Conservation (phyloP, 2,888 invertebrate species). For the Eristalis intricaria region DNA sequence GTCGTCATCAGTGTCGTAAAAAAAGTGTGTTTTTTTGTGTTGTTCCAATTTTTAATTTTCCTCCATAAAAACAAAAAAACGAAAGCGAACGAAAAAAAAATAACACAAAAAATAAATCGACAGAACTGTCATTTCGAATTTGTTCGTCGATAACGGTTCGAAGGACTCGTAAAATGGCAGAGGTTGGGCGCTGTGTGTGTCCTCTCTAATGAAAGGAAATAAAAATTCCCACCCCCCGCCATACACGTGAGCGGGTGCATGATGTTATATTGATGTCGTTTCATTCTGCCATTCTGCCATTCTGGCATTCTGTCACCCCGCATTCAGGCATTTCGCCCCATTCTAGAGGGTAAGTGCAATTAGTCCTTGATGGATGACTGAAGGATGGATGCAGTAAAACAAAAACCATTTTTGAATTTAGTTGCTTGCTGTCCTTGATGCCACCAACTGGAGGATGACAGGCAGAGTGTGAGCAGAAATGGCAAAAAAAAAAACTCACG, state of each 20-base stretch:
- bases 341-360: constrained; percentile 62
- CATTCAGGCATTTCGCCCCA: background rate
- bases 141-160: constrained; percentile 70
- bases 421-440: constrained; percentile 29
- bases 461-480: background rate
- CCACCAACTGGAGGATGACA: background rate
- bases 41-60: constrained; percentile 65
- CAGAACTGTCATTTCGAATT: constrained; percentile 68
- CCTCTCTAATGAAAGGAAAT: constrained; percentile 60
- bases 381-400: constrained; percentile 51
- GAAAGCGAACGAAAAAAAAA: background rate
- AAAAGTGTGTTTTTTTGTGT: constrained; percentile 55
- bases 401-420: constrained; percentile 66
- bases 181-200: constrained; percentile 36
- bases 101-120: constrained; percentile 22
- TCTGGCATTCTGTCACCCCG: constrained; percentile 5
- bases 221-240: constrained; percentile 28
- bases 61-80: constrained; percentile 39
- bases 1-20: constrained; percentile 48
- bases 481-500: background rate
- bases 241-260: background rate
- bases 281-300: background rate
- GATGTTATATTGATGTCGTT: constrained; percentile 17
- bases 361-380: constrained; percentile 70
- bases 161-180: constrained; percentile 70